Base-by-base conservation (phyloP, 1,140 invertebrate species). In the Panagrolaimus sp. region DNA sequence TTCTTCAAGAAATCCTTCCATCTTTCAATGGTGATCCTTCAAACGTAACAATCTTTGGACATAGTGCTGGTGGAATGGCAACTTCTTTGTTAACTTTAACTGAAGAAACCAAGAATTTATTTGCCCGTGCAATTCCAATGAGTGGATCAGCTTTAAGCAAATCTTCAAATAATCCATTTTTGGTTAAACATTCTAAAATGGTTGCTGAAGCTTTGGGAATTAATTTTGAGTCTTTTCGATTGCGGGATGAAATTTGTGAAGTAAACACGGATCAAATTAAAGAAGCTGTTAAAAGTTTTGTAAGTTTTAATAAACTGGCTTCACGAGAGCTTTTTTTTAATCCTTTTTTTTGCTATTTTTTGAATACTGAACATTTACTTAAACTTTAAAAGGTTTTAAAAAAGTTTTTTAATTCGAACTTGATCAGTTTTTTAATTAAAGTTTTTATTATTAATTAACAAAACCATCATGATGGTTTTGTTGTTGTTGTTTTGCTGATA, bases 1-100 rank as follows among this genome's bases (percentile, higher is more conserved):
- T 78, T 76, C 67, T 83, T n/a, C 64, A 69, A 43, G 45, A 70
- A 10, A 84, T 84, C 46, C 73, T 81, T 21, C 24, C 47, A 7
- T 21, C 46, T n/a, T 83, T 83, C 45, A 79, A 83, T 12, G 82
- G 82, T 17, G 72, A 83, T 47, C 63, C 80, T 4, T 52, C 72
- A 26, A 67, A 65, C 6, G 67, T 87, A 2, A 87, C 86, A 21
- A 70, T 87, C 17, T 84, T 86, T 70, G 86, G 86, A 8, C 68
- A 78, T 45, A 63, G 43, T 68, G 91, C 91, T 1, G 92, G 91
- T 0, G 91, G 90, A 5, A 90, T 90, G 17, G 91, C 90, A 21
- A 91, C 92, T 0, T 83, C 81, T 52, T 85, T 91, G 78, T 93
- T 91, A 78, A 86, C 93, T 65, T 86, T 93, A 65, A 21, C 21